phyloP scores from a whole-genome alignment of 2,888 invertebrate species.

The Apotomis turbidana region DNA sequence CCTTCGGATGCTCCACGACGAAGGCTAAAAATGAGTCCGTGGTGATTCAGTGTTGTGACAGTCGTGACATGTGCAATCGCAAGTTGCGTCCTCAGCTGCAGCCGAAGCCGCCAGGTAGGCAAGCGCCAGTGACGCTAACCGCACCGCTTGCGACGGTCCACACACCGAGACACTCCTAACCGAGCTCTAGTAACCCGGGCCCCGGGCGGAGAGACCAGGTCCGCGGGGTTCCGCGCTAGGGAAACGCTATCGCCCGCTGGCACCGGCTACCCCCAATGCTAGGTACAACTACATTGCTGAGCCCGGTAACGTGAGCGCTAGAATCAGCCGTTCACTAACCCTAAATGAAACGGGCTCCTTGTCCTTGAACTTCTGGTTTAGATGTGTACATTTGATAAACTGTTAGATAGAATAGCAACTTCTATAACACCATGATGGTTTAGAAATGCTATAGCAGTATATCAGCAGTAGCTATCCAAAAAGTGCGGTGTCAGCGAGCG shows the following conservation, averaged over 20 bases:
- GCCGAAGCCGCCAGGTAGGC: constrained; percentile 87
- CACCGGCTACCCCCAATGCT: not conserved
- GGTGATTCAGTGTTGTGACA: constrained; percentile 92
- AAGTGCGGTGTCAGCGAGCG: constrained; percentile 5
- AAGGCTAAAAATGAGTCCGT: constrained; percentile 89
- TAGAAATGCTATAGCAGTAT: not conserved
- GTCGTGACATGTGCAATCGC: constrained; percentile 89
- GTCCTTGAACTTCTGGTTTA: too few species aligned
- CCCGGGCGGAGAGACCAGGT: constrained; percentile 40
- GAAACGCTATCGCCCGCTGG: constrained; percentile 5
- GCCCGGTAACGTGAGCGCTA: too few species aligned
- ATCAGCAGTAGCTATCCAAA: too few species aligned
- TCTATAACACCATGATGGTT: not conserved
- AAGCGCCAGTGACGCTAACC: constrained; percentile 65
- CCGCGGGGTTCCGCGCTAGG: constrained; percentile 13
- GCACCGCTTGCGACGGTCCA: constrained; percentile 53
- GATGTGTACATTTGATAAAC: too few species aligned
- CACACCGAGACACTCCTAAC: constrained; percentile 13
- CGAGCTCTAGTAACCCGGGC: constrained; percentile 23
- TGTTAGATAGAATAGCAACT: too few species aligned
- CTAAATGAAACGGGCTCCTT: too few species aligned
- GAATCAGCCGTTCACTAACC: not conserved
- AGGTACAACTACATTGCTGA: not conserved
- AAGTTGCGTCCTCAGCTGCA: constrained; percentile 87
- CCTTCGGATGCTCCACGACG: constrained; percentile 91